Conservation (phyloP, 2,888 invertebrate genomes). For the Tortrix viridana region DNA sequence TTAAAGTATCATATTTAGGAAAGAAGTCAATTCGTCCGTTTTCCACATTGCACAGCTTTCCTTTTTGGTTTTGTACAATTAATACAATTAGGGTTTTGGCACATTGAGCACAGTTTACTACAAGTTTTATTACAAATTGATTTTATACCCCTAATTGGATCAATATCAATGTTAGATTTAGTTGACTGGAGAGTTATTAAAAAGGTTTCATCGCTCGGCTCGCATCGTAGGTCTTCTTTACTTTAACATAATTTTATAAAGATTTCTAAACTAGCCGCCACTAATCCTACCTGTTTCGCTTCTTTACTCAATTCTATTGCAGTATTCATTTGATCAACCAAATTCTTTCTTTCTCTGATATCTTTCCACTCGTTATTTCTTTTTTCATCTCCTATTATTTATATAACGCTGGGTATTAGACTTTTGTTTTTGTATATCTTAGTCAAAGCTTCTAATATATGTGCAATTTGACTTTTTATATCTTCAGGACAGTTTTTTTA, state of each 20-base stretch:
- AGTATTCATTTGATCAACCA: conserved; percentile 48
- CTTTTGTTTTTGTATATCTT: conserved; percentile 48
- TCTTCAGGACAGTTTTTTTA: conserved; percentile 38
- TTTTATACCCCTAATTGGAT: too few relatives aligned
- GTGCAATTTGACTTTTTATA: conserved; percentile 48
- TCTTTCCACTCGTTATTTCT: conserved; percentile 43
- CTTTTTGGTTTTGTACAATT: too few relatives aligned
- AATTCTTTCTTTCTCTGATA: conserved; percentile 36
- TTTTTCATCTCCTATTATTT: conserved; percentile 50
- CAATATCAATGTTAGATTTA: not conserved
- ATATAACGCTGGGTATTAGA: conserved; percentile 45
- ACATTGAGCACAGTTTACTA: too few relatives aligned
- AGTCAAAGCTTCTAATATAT: conserved; percentile 48
- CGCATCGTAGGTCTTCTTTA: conserved; percentile 45
- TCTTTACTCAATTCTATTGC: conserved; percentile 48
- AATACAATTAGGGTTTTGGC: too few relatives aligned
- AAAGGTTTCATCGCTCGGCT: conserved; percentile 1
- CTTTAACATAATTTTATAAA: conserved; percentile 53
- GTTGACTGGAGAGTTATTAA: not conserved
- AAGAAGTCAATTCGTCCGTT: too few relatives aligned
- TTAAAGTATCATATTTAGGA: too few relatives aligned
- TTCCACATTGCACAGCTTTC: too few relatives aligned
- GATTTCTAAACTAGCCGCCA: conserved; percentile 48
- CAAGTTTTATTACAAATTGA: too few relatives aligned
- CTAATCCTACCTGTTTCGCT: conserved; percentile 48